Evolutionary conservation across 2,113 vertebrate genomes (phyloP), one percentile per base, ranked within the genome.

Genomic region (Anhinga anhinga): DNA sequence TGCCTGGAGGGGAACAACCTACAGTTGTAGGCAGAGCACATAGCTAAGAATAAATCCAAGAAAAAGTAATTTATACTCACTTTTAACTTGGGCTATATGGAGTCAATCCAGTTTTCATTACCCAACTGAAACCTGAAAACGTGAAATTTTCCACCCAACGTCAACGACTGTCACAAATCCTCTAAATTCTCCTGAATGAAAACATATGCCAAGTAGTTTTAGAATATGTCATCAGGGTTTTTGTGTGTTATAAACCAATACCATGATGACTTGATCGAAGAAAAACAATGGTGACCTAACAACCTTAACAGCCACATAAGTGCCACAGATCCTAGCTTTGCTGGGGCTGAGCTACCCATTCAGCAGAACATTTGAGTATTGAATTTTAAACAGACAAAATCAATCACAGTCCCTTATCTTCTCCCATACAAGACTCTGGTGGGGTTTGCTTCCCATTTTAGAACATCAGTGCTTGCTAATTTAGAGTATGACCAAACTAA

Each of bases 351-450:
- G 55, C 59, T 91, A 82, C 47, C 13, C 40, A 58, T 84, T 87
- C 83, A 96, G 73, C 49, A 91, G 55, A 86, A 92, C 87, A 16
- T 40, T 89, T 85, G 11, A 55, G 12, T 73, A 91, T 36, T 79
- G 80, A 87, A 82, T 69, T 95, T 76, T 70, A 19, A 84, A 79
- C 19, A 80, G 87, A 66, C 21, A 91, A 91, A 91, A 97, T 72
- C 86, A 89, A 80, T 91, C 7, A 11, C 32, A 34, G 26, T 50
- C 10, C 22, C 45, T 79, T 76, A 67, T 78, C 49, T 91, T 90
- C 49, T 76, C 15, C 42, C 3, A 1, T 53, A 23, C 7, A 42
- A 92, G 53, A 58, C 66, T 89, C 80, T 65, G 11, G 13, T 13
- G 23, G 30, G 23, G 1, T 80, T 91, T 85, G 15, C 50, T 89